Evolutionary conservation across 2,797 vertebrate genomes (phyloP).

Genomic region (Megalops cyprinoides): DNA sequence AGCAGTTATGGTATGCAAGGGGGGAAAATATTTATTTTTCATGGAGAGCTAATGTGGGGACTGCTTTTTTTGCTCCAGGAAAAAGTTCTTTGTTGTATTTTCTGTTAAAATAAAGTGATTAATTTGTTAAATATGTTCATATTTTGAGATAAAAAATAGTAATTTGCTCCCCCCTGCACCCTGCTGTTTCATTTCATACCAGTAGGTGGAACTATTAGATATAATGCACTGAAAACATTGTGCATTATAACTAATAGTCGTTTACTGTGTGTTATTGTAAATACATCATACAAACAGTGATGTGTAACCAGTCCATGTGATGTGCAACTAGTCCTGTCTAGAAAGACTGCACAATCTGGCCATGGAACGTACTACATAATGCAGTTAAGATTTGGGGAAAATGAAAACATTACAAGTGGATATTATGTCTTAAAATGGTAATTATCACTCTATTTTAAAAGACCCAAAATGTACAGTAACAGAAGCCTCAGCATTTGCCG

Average conservation of each 20-base stretch:
- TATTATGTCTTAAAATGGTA: background rate
- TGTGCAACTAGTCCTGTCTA: background rate
- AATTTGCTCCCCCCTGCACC: background rate
- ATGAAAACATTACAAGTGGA: background rate
- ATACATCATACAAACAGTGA: constrained; percentile 1
- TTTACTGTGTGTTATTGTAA: background rate
- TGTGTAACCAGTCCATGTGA: background rate
- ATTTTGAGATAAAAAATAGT: background rate
- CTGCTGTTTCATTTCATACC: background rate
- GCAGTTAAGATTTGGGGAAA: background rate
- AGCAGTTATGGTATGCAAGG: background rate
- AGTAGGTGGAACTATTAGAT: background rate
- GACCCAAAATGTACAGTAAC: background rate
- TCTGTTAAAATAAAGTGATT: background rate
- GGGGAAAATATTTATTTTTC: background rate
- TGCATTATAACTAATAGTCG: too few species aligned
- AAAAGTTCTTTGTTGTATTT: too few species aligned
- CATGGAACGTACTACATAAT: background rate
- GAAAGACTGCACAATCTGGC: background rate
- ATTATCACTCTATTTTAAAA: background rate
- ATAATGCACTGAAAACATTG: background rate
- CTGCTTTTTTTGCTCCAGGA: too few species aligned
- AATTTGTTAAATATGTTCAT: background rate
- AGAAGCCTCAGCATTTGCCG: background rate
- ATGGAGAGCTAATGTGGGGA: background rate